Conservation (phyloP, 2,797 vertebrate genomes). For the Bryconaethiops microstoma region DNA sequence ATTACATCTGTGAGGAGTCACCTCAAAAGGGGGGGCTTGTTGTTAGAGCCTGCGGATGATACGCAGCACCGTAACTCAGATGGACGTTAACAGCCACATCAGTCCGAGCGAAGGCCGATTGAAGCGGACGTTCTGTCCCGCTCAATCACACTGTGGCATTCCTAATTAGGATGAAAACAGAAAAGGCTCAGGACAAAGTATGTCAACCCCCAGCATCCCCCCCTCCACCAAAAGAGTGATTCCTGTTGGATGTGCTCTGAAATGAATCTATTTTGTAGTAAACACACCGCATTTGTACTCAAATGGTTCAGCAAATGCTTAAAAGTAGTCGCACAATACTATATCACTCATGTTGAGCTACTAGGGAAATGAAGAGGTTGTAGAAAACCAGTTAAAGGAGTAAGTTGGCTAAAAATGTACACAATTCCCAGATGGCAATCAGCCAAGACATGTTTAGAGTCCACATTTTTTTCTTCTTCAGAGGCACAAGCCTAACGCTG, state of each 20-base stretch:
- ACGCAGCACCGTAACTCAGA: conserved; percentile 44
- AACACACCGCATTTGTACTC: background rate
- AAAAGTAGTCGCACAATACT: background rate
- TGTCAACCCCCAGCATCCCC: conserved; percentile 24
- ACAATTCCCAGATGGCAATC: too few species aligned
- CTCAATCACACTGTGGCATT: conserved; percentile 33
- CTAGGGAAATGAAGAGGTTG: too few species aligned
- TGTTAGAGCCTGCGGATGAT: conserved; percentile 48
- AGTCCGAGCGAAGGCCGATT: conserved; percentile 28
- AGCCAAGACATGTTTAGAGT: too few species aligned
- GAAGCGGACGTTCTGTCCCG: conserved; percentile 45
- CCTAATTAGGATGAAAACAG: conserved; percentile 46
- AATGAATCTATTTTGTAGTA: conserved; percentile 37
- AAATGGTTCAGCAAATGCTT: conserved; percentile 1
- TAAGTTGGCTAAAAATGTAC: too few species aligned
- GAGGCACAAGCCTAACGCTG: too few species aligned
- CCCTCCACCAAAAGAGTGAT: conserved; percentile 16
- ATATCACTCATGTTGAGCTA: background rate
- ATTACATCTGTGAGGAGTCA: conserved; percentile 22
- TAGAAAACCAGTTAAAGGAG: too few species aligned
- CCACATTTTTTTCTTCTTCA: too few species aligned
- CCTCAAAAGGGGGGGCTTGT: conserved; percentile 12
- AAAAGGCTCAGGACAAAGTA: conserved; percentile 34
- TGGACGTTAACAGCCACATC: conserved; percentile 52
- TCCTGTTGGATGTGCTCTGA: conserved; percentile 15